Evolutionary conservation across 2,888 invertebrate genomes (phyloP).

Genomic region (Osmoderma eremita): DNA sequence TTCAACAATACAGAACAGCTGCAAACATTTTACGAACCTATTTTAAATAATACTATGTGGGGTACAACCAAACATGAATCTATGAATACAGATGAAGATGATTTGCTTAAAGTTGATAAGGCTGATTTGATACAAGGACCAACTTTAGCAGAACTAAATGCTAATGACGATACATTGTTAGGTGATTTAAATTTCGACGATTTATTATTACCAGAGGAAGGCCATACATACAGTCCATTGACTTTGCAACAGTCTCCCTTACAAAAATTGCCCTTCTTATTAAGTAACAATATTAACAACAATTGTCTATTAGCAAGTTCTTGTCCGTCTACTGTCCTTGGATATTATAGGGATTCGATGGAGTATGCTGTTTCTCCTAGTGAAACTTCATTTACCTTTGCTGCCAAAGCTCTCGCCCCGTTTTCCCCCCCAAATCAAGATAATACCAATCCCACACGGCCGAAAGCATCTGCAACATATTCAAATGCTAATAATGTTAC

Average conservation of each 20-base stretch:
- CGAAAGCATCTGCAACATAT: constrained; percentile 57
- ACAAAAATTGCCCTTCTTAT: constrained; percentile 25
- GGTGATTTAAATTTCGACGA: constrained; percentile 91
- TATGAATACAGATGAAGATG: constrained; percentile 84
- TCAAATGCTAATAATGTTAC: constrained; percentile 51
- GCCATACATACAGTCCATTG: constrained; percentile 54
- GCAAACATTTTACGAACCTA: constrained; percentile 60
- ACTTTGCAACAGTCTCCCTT: constrained; percentile 16
- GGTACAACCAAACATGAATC: constrained; percentile 62
- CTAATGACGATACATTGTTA: constrained; percentile 83
- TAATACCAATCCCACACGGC: constrained; percentile 58
- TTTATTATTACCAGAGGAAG: constrained; percentile 78
- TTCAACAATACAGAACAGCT: constrained; percentile 58
- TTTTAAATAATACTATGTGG: constrained; percentile 64
- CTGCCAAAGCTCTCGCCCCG: constrained; percentile 61
- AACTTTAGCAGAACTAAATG: constrained; percentile 85
- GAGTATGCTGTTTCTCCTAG: constrained; percentile 39
- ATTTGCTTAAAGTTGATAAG: constrained; percentile 89
- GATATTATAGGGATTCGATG: constrained; percentile 50
- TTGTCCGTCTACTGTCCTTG: constrained; percentile 55
- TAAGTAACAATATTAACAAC: constrained; percentile 40
- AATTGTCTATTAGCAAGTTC: constrained; percentile 50
- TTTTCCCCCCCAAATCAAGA: constrained; percentile 77
- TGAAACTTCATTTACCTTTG: constrained; percentile 56
- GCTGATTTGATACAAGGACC: constrained; percentile 84